Percentiles rank a stretch among this genome's conserved stretches.
phyloP scores from a whole-genome alignment of 2,797 vertebrate genomes.

The Eleutherodactylus coqui region DNA sequence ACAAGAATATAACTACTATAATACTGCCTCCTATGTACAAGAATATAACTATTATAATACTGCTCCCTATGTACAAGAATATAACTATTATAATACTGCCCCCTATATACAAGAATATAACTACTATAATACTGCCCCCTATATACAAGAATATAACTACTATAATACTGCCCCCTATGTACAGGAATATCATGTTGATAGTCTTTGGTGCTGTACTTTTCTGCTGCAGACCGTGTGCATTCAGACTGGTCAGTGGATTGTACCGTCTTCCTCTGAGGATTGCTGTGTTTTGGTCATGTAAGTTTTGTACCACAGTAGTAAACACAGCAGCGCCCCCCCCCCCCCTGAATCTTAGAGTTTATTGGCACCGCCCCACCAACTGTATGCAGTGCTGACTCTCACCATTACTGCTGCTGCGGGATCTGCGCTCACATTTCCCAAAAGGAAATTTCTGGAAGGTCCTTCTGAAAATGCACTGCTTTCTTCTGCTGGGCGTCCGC shows the following conservation, averaged over 20 bases:
- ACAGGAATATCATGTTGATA: not conserved
- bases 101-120: not conserved
- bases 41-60: conserved; percentile 15
- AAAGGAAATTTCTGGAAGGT: conserved; percentile 54
- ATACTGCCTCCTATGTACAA: not conserved
- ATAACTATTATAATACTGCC: conserved; percentile 9
- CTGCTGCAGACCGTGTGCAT: not conserved
- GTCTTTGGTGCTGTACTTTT: not conserved
- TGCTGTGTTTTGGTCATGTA: too few relatives aligned
- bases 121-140: not conserved
- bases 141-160: not conserved
- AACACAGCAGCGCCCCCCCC: not conserved
- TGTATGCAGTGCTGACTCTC: not conserved
- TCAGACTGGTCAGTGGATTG: not conserved
- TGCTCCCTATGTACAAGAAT: not conserved
- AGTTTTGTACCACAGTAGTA: too few relatives aligned
- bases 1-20: conserved; percentile 9
- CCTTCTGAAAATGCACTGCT: conserved; percentile 50
- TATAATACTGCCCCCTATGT: not conserved
- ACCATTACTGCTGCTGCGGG: conserved; percentile 44
- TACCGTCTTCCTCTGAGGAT: too few relatives aligned
- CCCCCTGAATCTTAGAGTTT: not conserved
- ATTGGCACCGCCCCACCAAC: not conserved
- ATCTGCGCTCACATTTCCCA: conserved; percentile 44
- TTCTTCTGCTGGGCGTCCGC: conserved; percentile 45